Base-by-base conservation (phyloP, 2,797 vertebrate genomes). In the Syngnathus rostellatus region DNA sequence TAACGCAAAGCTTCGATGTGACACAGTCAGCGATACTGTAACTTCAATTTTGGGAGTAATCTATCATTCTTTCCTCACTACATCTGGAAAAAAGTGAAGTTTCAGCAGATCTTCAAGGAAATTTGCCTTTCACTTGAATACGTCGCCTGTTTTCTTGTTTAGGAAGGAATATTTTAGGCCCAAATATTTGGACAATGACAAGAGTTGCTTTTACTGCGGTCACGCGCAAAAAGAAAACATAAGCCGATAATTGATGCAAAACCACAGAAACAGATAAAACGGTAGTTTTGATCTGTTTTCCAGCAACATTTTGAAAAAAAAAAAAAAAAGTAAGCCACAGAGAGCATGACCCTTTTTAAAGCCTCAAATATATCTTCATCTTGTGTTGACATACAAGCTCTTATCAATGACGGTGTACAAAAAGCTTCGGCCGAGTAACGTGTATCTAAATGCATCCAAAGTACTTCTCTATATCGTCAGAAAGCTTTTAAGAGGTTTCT, bases 1-100 rank as follows among this genome's bases (percentile, higher is more conserved):
- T 40, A 64, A 75, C 73, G 65, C 67, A 70, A 75, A 80, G 76
- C 71, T 51, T 75, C 70, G 71, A 4, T 43, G 10, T 68, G 78
- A 77, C 74, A 80, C 77, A 75, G 73, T 17, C 63, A 23, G 67
- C 62, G 75, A 71, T 69, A n/a, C 8, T 41, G 17, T 40, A 8
- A 21, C 58, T 60, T 57, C 16, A 37, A 57, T 57, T 57, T 57
- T 57, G 17, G 16, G 55, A 37, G 55, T 57, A 37, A 57, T 57
- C 55, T 14, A 57, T 57, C 55, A 57, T 57, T 31, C 55, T 37
- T 57, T 57, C 55, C 55, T 37, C 55, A 38, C 25, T 17, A 57
- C 25, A 37, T 57, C 14, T 17, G 25, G 31, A 37, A 57, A n/a
- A 57, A 57, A 57, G 31, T 57, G 25, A 16, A 16, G 55, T 57